Conservation (phyloP, 2,797 vertebrate species). For the Sebastes minor region DNA sequence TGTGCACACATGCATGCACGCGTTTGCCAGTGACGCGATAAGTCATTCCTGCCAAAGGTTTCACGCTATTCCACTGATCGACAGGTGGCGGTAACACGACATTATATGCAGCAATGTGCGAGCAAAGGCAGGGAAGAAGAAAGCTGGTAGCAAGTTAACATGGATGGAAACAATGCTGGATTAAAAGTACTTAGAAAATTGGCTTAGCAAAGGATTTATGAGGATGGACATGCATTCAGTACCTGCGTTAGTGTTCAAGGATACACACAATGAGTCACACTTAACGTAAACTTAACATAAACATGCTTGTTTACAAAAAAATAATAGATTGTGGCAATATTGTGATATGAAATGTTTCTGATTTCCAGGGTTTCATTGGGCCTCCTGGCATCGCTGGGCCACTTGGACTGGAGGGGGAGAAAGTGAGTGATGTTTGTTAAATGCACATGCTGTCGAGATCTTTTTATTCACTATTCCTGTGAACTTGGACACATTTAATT, state of each 20-base stretch:
- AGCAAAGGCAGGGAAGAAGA: background rate
- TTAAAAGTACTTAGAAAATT: background rate
- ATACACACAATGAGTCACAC: too few relatives aligned
- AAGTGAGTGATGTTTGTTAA: constrained; percentile 81
- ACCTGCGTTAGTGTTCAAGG: background rate
- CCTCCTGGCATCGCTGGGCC: constrained; percentile 90
- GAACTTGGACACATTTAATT: background rate
- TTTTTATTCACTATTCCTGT: background rate
- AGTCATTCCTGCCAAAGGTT: background rate
- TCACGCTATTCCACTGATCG: background rate
- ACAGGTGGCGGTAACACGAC: background rate
- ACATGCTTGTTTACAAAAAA: background rate
- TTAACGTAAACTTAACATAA: too few relatives aligned
- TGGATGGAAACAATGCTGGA: background rate
- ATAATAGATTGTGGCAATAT: rapidly evolving
- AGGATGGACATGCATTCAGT: too few relatives aligned
- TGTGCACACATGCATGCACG: background rate
- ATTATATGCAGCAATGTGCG: background rate
- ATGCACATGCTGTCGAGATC: background rate
- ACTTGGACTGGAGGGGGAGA: constrained; percentile 90
- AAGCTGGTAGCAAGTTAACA: background rate
- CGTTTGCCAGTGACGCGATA: too few relatives aligned
- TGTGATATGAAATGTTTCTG: background rate
- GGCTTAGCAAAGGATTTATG: too few relatives aligned
- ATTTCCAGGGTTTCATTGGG: constrained; percentile 94